These are phyloP conservation scores for Xyrichtys novacula DNA, from an alignment of 2,797 vertebrate species.

Conservation along the genomic window DNA sequence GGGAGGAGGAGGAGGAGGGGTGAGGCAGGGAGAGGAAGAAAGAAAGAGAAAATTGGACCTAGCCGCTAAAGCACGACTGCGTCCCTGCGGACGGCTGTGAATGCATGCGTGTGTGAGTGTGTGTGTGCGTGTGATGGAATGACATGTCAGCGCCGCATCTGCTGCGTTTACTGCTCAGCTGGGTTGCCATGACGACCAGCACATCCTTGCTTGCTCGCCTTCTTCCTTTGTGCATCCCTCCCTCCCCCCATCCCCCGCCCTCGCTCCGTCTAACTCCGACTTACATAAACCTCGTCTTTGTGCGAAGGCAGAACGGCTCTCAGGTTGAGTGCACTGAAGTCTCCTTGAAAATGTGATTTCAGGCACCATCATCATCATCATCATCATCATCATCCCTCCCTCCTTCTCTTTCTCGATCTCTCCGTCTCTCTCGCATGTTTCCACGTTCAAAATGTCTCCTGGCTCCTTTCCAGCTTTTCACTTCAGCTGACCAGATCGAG, in stretches of 20 bases:
- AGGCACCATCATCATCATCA: constrained; percentile 1
- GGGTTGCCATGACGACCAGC: constrained; percentile 71
- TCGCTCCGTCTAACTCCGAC: constrained; percentile 37
- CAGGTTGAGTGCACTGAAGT: constrained; percentile 50
- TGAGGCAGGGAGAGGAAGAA: constrained; percentile 9
- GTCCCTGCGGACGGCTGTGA: constrained; percentile 30
- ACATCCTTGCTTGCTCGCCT: constrained; percentile 46
- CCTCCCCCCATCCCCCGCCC: constrained; percentile 5
- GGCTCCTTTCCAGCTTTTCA: constrained; percentile 25
- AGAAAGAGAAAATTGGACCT: constrained; percentile 18
- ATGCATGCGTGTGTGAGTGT: constrained; percentile 27
- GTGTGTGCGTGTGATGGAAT: constrained; percentile 63
- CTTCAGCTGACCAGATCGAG: constrained; percentile 54
- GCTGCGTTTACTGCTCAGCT: constrained; percentile 68
- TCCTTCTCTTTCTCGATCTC: neutral
- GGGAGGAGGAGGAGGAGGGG: neutral
- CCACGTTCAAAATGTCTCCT: constrained; percentile 48
- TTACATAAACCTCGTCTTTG: constrained; percentile 75
- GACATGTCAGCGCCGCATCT: constrained; percentile 70
- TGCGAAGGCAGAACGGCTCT: constrained; percentile 33
- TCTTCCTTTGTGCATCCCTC: constrained; percentile 30
- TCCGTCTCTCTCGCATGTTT: constrained; percentile 16
- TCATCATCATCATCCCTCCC: constrained; percentile 12
- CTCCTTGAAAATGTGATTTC: constrained; percentile 51
- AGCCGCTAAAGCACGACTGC: constrained; percentile 8